phyloP scores from a whole-genome alignment of 2,797 vertebrate genomes.

The Esox lucius region DNA sequence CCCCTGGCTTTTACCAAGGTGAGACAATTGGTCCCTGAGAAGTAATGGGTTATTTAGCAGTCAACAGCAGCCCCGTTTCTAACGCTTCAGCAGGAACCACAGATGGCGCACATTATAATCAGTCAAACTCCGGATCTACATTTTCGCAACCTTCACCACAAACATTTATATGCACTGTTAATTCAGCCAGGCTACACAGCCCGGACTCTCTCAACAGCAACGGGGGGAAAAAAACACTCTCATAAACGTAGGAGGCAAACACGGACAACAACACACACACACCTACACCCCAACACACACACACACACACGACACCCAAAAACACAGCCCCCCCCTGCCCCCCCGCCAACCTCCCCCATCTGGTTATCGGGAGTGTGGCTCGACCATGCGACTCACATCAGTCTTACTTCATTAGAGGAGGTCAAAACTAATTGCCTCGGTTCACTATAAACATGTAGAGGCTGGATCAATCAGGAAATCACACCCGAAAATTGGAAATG shows the following conservation, averaged over 20 bases:
- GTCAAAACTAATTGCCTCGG: slow-evolving; percentile 39
- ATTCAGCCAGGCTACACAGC: slow-evolving; percentile 26
- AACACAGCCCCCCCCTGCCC: too few relatives aligned
- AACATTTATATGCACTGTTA: slow-evolving; percentile 36
- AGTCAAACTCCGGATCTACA: slow-evolving; percentile 33
- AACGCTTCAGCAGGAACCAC: slow-evolving; percentile 19
- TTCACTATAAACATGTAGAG: slow-evolving; percentile 35
- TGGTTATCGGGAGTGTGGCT: slow-evolving; percentile 16
- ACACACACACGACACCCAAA: too few relatives aligned
- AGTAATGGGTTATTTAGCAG: slow-evolving; percentile 22
- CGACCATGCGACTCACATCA: slow-evolving; percentile 24
- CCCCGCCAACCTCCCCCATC: background rate
- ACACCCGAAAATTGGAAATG: slow-evolving; percentile 30
- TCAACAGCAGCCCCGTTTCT: background rate
- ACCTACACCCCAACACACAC: slow-evolving; percentile 1
- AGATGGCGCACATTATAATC: slow-evolving; percentile 38
- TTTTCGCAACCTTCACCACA: slow-evolving; percentile 23
- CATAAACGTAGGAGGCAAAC: background rate
- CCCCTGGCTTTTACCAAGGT: slow-evolving; percentile 5
- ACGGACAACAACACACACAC: background rate
- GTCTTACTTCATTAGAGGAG: slow-evolving; percentile 49
- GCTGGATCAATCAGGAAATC: slow-evolving; percentile 35
- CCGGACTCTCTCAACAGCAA: background rate
- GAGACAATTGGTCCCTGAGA: slow-evolving; percentile 10
- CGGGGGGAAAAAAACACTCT: background rate